phyloP scores from a whole-genome alignment of 2,888 invertebrate genomes.

The Eupsilia transversa region DNA sequence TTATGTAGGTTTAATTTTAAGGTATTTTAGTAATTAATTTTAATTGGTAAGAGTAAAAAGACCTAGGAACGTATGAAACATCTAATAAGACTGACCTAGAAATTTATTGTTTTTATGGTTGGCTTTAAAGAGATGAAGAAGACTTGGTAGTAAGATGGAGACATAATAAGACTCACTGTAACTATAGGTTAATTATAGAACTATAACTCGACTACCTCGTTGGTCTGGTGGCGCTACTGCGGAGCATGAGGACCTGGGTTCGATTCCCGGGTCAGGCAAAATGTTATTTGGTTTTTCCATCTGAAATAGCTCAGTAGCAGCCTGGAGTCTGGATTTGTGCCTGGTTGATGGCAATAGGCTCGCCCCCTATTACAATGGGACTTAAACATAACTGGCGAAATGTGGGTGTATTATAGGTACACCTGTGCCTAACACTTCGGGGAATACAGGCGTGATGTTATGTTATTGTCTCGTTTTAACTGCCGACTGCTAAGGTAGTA shows the following conservation, averaged over 20 bases:
- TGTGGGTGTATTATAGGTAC: too few species aligned
- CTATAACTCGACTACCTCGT: too few species aligned
- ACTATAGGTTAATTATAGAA: neutral
- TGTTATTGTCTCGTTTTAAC: too few species aligned
- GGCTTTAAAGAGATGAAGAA: neutral
- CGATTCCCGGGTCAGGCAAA: too few species aligned
- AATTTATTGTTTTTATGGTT: neutral
- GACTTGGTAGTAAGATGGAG: neutral
- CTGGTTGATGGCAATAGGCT: too few species aligned
- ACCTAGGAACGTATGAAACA: neutral
- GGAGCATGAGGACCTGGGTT: too few species aligned
- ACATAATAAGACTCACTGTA: too few species aligned
- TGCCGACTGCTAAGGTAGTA: neutral
- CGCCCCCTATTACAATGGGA: too few species aligned
- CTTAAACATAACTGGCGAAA: neutral
- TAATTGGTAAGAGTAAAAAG: neutral
- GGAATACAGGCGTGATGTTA: neutral
- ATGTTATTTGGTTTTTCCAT: too few species aligned
- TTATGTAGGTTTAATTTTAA: neutral
- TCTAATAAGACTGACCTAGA: constrained; percentile 16
- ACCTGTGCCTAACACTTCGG: neutral
- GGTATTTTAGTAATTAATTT: neutral
- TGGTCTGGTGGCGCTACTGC: too few species aligned
- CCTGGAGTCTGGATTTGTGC: too few species aligned
- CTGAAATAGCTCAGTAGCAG: too few species aligned